Base-by-base conservation (phyloP, 2,113 vertebrate species). In the Istiophorus platypterus region DNA sequence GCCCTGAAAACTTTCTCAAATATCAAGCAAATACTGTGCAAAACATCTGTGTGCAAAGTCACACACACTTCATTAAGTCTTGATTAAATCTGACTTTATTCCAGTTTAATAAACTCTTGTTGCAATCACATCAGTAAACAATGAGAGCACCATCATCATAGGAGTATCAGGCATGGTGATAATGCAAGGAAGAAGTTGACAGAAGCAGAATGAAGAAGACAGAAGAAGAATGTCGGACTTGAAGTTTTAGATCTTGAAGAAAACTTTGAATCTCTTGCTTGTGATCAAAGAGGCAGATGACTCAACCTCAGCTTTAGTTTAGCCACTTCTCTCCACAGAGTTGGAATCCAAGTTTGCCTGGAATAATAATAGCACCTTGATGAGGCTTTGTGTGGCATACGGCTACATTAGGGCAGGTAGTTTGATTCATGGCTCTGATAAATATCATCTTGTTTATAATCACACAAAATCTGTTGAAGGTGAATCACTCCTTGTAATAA, bases 371-470 rank as follows among this genome's bases (percentile, higher is more conserved):
- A 81, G 82, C 81, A 92, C 89, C 86, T 92, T 89, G 82, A 87
- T 88, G 90, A 90, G 84, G 79, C 88, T 77, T 49, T 7, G 79
- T n/a, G 84, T 75, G 26, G 77, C 86, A 71, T 76, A n/a, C 78
- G 37, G 79, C 87, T 80, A 74, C 87, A 80, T 84, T 63, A 67
- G 85, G 64, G 71, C 61, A 80, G 86, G 64, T 82, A 54, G 81
- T 64, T 83, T 93, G 92, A 92, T 91, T 91, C 89, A 91, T 88
- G 87, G 65, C 78, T 83, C 82, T 91, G 90, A 92, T 86, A 91
- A 92, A 89, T 85, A 62, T 41, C 76, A 84, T 76, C 89, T 91
- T 90, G 85, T 92, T 94, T 92, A 90, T 89, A 90, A 93, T 92
- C 90, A 82, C 90, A 85, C 89, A 90, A 87, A 92, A 91, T 90